Conservation (phyloP, 2,113 vertebrate genomes). For the Gadus chalcogrammus region DNA sequence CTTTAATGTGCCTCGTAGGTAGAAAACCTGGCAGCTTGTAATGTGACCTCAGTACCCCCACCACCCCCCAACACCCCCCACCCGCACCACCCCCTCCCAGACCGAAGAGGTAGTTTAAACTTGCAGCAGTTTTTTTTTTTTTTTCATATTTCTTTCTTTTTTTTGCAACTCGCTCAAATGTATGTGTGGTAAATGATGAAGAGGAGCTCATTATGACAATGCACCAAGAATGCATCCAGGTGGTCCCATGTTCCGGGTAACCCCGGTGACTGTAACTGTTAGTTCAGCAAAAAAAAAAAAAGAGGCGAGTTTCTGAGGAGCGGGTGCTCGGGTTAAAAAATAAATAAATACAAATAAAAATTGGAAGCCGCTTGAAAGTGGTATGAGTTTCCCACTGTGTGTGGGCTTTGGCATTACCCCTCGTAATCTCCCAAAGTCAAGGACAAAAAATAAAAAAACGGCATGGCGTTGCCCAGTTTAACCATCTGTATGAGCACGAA, state of each 20-base stretch:
- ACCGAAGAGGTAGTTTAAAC: too few relatives aligned
- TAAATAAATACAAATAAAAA: slow-evolving; percentile 13
- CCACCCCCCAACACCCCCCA: too few relatives aligned
- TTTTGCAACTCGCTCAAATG: too few relatives aligned
- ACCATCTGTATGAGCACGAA: slow-evolving; percentile 46
- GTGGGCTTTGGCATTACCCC: slow-evolving; percentile 51
- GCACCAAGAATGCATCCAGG: too few relatives aligned
- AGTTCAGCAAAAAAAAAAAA: too few relatives aligned
- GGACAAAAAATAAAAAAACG: slow-evolving; percentile 51
- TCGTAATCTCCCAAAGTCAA: slow-evolving; percentile 49
- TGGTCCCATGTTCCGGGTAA: not conserved
- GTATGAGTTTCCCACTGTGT: slow-evolving; percentile 37
- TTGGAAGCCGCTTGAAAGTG: slow-evolving; percentile 45
- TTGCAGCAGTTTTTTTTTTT: too few relatives aligned
- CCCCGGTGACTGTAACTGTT: too few relatives aligned
- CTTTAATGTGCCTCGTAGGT: slow-evolving; percentile 78
- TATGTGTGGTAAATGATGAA: slow-evolving; percentile 37
- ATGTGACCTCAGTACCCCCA: slow-evolving; percentile 78
- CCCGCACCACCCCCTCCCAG: too few relatives aligned
- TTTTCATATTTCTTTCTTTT: too few relatives aligned
- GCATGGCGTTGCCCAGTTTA: slow-evolving; percentile 44
- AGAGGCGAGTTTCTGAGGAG: not conserved
- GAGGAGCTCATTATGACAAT: slow-evolving; percentile 41
- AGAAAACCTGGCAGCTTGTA: slow-evolving; percentile 72
- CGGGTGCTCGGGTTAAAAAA: not conserved